Percentiles rank a stretch among this genome's conserved stretches.
phyloP scores from a whole-genome alignment of 2,888 invertebrate species.

The Drosophila helvetica region DNA sequence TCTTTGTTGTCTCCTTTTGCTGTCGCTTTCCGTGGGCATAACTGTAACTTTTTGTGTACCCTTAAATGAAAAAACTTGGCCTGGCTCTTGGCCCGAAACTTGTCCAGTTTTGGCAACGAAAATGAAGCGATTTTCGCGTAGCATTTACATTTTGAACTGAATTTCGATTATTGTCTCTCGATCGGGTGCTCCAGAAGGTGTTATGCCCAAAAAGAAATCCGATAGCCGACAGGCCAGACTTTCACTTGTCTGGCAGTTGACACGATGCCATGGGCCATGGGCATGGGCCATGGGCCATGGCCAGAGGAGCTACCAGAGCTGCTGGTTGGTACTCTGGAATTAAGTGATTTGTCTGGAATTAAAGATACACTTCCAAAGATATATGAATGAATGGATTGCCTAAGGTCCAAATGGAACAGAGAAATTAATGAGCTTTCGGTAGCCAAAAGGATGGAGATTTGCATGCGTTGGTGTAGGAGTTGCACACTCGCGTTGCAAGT shows the following conservation, averaged over 20 bases:
- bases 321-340: constrained; percentile 8
- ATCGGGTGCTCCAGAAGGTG: constrained; percentile 59
- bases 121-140: constrained; percentile 74
- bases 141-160: constrained; percentile 69
- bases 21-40: constrained; percentile 48
- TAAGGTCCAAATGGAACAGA: constrained; percentile 47
- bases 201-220: constrained; percentile 41
- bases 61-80: constrained; percentile 14
- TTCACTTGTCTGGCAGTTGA: constrained; percentile 58
- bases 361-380: constrained; percentile 30
- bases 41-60: constrained; percentile 42
- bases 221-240: constrained; percentile 45
- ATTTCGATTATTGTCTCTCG: constrained; percentile 69
- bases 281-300: constrained; percentile 5
- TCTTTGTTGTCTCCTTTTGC: constrained; percentile 5
- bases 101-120: constrained; percentile 38
- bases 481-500: neutral
- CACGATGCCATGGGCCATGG: neutral
- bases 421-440: constrained; percentile 63
- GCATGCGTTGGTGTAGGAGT: constrained; percentile 55
- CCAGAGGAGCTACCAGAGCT: neutral
- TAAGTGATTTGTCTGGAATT: constrained; percentile 67
- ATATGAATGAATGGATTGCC: constrained; percentile 10
- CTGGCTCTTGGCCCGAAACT: constrained; percentile 38
- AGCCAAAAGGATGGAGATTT: constrained; percentile 38